Evolutionary conservation across 1,140 invertebrate species (phyloP).

Genomic region (Drosophila equinoxialis): DNA sequence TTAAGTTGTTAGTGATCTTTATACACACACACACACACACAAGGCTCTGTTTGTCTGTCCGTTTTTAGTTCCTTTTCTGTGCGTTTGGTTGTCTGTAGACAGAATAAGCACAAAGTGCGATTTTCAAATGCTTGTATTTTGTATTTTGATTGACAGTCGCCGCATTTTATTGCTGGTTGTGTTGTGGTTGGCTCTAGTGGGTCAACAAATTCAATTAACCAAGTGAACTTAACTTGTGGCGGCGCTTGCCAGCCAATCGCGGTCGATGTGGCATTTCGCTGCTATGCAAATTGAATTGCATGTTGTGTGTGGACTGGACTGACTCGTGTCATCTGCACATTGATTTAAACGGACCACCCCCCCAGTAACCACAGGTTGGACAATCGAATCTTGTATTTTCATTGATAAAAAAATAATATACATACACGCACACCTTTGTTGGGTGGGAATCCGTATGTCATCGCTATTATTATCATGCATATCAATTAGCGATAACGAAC

Average conservation of each 20-base stretch:
- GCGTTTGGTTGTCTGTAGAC: slow-evolving; percentile 1
- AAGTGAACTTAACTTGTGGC: slow-evolving; percentile 78
- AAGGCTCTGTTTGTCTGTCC: slow-evolving; percentile 2
- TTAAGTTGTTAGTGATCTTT: slow-evolving; percentile 31
- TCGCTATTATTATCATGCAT: slow-evolving; percentile 10
- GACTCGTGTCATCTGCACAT: slow-evolving; percentile 25
- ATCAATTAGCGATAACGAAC: slow-evolving; percentile 48
- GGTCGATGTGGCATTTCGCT: slow-evolving; percentile 20
- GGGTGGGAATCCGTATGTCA: neutral
- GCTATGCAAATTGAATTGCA: slow-evolving; percentile 67
- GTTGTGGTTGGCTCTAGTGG: slow-evolving; percentile 46
- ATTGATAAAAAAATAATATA: slow-evolving; percentile 59
- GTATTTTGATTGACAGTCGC: slow-evolving; percentile 59
- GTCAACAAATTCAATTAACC: slow-evolving; percentile 79
- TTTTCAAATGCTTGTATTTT: slow-evolving; percentile 22
- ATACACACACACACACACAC: slow-evolving; percentile 41
- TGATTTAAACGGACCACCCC: slow-evolving; percentile 34
- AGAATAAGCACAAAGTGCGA: slow-evolving; percentile 58
- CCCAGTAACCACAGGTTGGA: slow-evolving; percentile 44
- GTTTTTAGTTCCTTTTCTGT: neutral
- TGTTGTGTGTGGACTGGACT: slow-evolving; percentile 24
- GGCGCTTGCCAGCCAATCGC: slow-evolving; percentile 32
- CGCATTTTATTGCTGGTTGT: slow-evolving; percentile 31
- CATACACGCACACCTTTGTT: too few relatives aligned
- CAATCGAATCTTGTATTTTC: slow-evolving; percentile 44